Evolutionary conservation across 2,113 vertebrate genomes (phyloP), one percentile per base, ranked within the genome.

Genomic region (Trochalopteron elliotii): DNA sequence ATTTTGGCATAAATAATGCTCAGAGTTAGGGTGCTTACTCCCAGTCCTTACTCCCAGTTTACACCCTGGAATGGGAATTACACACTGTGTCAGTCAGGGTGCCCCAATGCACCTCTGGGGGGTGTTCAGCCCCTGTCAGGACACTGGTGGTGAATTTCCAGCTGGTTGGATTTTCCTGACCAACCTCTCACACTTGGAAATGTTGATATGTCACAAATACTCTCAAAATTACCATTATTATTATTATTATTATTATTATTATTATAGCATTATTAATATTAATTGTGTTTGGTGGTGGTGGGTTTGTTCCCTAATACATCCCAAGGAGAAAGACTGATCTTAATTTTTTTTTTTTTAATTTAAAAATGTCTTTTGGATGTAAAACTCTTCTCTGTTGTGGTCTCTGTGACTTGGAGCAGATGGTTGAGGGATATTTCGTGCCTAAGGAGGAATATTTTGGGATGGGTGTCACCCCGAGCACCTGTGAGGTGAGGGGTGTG

Each of bases 391-490:
- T 45, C 25, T 67, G 14, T 12, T 18, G 24, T 2, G 2, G 9
- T 59, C 18, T 30, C 53, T 39, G 4, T 52, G 61, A n/a, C 12
- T 59, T 25, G 39, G 20, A 77, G 63, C 17, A 83, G 75, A 9
- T 4, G 7, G 33, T 0, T 3, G 18, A 49, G 1, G 44, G 28
- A 33, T 7, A 6, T 39, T 78, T 57, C 13, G 21, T 79, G 52
- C n/a, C 65, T 16, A 20, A 52, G 24, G 31, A 68, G 23, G 60
- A 28, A 21, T 9, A n/a, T 47, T 64, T 63, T 55, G 76, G 52
- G 64, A 3, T 78, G 69, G 37, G 11, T 45, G 53, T 65, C 76
- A 64, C 19, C 2, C 39, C 21, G 18, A 31, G 33, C 37, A 49
- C 13, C 33, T 59, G 9, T 3, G 9, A 18, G 24, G 28, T 40